Conservation (phyloP, 2,113 vertebrate genomes). For the Corydoras sp. region DNA sequence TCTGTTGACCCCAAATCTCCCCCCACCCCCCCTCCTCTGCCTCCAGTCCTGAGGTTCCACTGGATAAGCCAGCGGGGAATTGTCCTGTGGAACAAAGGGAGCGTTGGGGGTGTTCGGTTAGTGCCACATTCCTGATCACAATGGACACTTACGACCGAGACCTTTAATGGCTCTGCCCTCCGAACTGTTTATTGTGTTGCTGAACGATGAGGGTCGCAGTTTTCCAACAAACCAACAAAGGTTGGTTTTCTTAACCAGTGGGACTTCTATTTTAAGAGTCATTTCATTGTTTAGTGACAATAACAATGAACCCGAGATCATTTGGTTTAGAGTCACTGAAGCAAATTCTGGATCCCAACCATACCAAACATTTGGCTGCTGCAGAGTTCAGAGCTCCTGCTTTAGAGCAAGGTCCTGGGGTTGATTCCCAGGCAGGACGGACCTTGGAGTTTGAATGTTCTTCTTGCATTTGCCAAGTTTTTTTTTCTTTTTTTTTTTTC, state of each 20-base stretch:
- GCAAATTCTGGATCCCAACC: background rate
- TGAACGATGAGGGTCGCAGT: constrained; percentile 9
- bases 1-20: constrained; percentile 56
- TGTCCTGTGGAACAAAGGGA: constrained; percentile 59
- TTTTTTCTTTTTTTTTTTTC: too few relatives aligned
- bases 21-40: constrained; percentile 49
- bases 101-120: constrained; percentile 45
- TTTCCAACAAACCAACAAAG: constrained; percentile 44
- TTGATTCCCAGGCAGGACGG: too few relatives aligned
- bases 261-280: constrained; percentile 47
- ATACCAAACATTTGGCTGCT: background rate
- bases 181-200: constrained; percentile 34
- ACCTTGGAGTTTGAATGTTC: too few relatives aligned
- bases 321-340: background rate
- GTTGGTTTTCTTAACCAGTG: constrained; percentile 25
- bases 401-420: too few relatives aligned
- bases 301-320: constrained; percentile 8
- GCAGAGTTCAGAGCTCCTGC: too few relatives aligned
- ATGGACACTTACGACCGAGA: constrained; percentile 47
- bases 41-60: constrained; percentile 31
- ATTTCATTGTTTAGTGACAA: constrained; percentile 39
- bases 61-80: constrained; percentile 57
- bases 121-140: constrained; percentile 63
- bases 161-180: constrained; percentile 58
- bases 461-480: too few relatives aligned